Conservation (phyloP, 1,140 invertebrate genomes). For the Phymorhynchus buccinoides region DNA sequence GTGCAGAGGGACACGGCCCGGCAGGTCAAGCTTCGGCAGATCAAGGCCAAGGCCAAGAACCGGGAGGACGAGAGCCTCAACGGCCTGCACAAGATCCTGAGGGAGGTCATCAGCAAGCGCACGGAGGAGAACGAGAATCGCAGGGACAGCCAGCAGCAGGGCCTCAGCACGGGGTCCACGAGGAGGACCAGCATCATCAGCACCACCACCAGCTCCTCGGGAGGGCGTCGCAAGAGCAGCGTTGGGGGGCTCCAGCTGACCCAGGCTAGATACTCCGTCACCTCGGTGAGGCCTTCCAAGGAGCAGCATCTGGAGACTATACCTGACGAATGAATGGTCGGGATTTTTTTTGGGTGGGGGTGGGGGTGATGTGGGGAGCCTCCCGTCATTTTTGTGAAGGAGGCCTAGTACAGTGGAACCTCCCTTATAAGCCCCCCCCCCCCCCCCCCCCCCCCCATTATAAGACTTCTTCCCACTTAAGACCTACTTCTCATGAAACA, state of each 20-base stretch:
- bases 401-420: too few species aligned
- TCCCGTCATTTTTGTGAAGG: too few species aligned
- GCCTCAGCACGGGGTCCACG: background rate
- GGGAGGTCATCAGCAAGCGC: constrained; percentile 60
- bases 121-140: constrained; percentile 49
- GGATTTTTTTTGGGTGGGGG: background rate
- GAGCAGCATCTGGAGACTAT: background rate
- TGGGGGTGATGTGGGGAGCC: too few species aligned
- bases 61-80: constrained; percentile 59
- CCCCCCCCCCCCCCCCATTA: too few species aligned
- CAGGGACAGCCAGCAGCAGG: background rate
- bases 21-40: constrained; percentile 56
- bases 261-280: constrained; percentile 88
- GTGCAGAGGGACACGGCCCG: constrained; percentile 56
- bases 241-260: constrained; percentile 25
- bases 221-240: background rate
- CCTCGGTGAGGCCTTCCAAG: background rate
- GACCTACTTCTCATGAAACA: too few species aligned
- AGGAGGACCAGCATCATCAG: too few species aligned
- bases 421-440: too few species aligned
- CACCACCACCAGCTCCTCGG: background rate
- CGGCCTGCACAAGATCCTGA: constrained; percentile 59
- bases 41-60: constrained; percentile 55
- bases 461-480: too few species aligned
- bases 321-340: background rate